Conservation (phyloP, 2,797 vertebrate species). For the Halcyon smyrnensis region DNA sequence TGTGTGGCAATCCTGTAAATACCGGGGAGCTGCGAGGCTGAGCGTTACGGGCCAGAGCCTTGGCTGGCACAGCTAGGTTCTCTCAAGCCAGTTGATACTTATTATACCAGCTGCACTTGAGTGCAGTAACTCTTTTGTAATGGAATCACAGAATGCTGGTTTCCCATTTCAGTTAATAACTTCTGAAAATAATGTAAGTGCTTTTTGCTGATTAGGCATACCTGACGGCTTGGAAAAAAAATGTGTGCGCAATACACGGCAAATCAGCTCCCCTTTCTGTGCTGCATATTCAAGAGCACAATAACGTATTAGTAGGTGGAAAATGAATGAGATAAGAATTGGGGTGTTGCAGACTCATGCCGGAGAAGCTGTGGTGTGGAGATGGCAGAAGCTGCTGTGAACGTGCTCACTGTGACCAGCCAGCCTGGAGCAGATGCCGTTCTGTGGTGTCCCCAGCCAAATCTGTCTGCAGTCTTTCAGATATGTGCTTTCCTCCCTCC, state of each 20-base stretch:
- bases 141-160: slow-evolving; percentile 31
- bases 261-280: slow-evolving; percentile 22
- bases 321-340: neutral
- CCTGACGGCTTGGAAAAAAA: slow-evolving; percentile 25
- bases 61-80: neutral
- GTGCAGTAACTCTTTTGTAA: slow-evolving; percentile 63
- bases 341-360: neutral
- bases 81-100: neutral
- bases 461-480: neutral
- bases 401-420: neutral
- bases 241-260: neutral
- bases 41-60: neutral
- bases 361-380: neutral
- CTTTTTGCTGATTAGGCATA: slow-evolving; percentile 66
- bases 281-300: slow-evolving; percentile 57
- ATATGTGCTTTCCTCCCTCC: neutral
- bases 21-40: neutral
- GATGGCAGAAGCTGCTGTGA: neutral
- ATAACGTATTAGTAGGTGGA: neutral
- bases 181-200: slow-evolving; percentile 56
- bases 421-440: neutral
- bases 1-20: neutral
- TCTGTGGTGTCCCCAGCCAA: neutral
- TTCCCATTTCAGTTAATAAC: slow-evolving; percentile 66
- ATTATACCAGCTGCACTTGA: neutral